Evolutionary conservation across 2,113 vertebrate species (phyloP), one percentile per base, ranked within the genome.

Genomic region (Hippotragus niger): DNA sequence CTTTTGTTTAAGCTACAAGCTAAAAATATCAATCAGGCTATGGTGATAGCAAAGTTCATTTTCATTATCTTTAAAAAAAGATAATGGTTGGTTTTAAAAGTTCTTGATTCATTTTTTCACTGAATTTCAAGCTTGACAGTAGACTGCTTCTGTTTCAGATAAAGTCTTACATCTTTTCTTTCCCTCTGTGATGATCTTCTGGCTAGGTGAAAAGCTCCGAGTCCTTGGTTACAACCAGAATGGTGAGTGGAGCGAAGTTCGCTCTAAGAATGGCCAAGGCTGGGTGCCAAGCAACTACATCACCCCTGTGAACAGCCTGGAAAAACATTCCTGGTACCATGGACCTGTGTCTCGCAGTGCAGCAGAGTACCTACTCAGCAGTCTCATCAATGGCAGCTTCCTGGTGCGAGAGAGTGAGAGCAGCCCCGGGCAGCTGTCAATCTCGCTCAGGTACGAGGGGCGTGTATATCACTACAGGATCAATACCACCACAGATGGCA

Each of bases 201-300:
- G 52, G 83, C 0, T 93, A 99, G 99, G 99, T 98, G 99, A 99
- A 98, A 99, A 99, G 98, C 99, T 99, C 31, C 99, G 99, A 80
- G 99, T 99, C 96, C 98, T 99, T 97, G 99, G 99, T 98, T 99
- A 99, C 98, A 99, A 99, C 98, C 99, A 99, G 99, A 99, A 99
- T 94, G 99, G 99, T 0, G 99, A 99, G 96, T 99, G 99, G 99
- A 99, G 99, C 19, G 99, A 99, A 97, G 99, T 99, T 95, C 99
- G 99, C 87, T 99, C 99, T 0, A 99, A 99, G 98, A 99, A 99
- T 0, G 99, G 99, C 96, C 99, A 99, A 97, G 99, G 99, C 67
- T 99, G 99, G 99, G 99, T 99, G 27, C 99, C 99, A 1, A 99
- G 99, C 98, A 99, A 99, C 99, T 99, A 99, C 98, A 99, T 99